A percentile compares a stretch with the other conserved stretches of the same genome.
These are phyloP conservation scores for Sternotherus odoratus DNA, from an alignment of 2,797 vertebrate genomes.

Conservation along the genomic window DNA sequence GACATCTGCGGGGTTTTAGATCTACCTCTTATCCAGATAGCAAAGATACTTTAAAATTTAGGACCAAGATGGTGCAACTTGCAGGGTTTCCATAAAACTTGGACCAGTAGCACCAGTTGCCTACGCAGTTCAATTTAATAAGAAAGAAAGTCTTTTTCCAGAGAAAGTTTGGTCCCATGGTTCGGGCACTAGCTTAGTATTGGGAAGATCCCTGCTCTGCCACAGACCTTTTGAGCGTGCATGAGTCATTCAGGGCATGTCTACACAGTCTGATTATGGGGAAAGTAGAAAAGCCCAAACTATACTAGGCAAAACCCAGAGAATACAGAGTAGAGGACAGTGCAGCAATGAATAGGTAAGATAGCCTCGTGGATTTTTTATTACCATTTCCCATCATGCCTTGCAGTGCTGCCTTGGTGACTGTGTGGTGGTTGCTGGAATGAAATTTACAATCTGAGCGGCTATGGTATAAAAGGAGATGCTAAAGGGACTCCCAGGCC, in stretches of 20 bases:
- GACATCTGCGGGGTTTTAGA: background rate
- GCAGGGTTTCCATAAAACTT: background rate
- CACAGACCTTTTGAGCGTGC: background rate
- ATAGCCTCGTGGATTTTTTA: background rate
- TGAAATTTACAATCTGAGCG: background rate
- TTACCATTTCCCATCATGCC: background rate
- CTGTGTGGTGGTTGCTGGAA: background rate
- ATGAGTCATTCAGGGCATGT: background rate
- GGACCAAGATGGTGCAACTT: background rate
- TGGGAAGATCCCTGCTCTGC: background rate
- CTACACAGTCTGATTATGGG: background rate
- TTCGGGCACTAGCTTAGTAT: background rate
- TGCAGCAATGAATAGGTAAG: accelerated
- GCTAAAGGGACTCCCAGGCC: conserved; percentile 62
- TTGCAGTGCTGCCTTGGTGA: background rate
- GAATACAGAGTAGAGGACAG: background rate
- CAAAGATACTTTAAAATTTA: background rate
- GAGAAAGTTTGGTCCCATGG: background rate
- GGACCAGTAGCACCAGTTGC: background rate
- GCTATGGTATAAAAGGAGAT: background rate
- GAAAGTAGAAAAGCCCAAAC: background rate
- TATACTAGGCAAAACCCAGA: background rate
- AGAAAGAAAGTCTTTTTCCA: background rate
- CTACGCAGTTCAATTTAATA: background rate
- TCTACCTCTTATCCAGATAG: background rate